Evolutionary conservation across 92 coral and sea anemone genomes (phyloP), one percentile per base, ranked within the genome.

Genomic region (Palythoa grandis): DNA sequence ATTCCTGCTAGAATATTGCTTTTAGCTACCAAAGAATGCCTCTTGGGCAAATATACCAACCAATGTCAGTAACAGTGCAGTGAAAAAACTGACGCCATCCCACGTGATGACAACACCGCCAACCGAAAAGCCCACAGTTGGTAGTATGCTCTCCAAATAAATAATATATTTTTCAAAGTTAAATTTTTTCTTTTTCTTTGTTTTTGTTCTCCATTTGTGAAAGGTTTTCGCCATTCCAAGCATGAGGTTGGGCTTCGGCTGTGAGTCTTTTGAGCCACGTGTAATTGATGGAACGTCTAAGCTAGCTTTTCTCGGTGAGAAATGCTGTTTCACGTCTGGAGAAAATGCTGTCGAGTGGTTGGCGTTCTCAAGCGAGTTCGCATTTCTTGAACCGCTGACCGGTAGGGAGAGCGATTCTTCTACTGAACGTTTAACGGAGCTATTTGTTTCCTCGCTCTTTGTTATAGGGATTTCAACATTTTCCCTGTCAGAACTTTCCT

Each of bases 11-110:
- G 48, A 43, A 7, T 7, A 43, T 11, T 11, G 7, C 0, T 24
- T 66, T 78, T 61, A 95, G 61, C 83, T 93, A 20, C 98, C 98
- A 76, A 95, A 95, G 84, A 95, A 95, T 7, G 98, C 98, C 54
- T 95, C 98, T 56, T 95, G 98, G 19, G 98, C 98, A 76, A 95
- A 95, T 2, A 95, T 92, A 23, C 98, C 98, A 16, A 95, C 98
- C 83, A 95, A 79, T 70, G 94, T 93, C 7, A 95, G 83, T 72
- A 95, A 82, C 37, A 95, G 77, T 15, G 92, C 96, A 52, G 91
- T 93, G 58, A 95, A 95, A 11, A 94, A 92, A 70, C 92, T 93
- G 43, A 95, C 93, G 12, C 96, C 98, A 87, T 95, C 93, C 90
- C 94, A 95, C n/a, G 94, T 94, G 54, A 95, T 95, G 14, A 95